Conservation (phyloP, 2,797 vertebrate genomes). For the Podarcis lilfordi region DNA sequence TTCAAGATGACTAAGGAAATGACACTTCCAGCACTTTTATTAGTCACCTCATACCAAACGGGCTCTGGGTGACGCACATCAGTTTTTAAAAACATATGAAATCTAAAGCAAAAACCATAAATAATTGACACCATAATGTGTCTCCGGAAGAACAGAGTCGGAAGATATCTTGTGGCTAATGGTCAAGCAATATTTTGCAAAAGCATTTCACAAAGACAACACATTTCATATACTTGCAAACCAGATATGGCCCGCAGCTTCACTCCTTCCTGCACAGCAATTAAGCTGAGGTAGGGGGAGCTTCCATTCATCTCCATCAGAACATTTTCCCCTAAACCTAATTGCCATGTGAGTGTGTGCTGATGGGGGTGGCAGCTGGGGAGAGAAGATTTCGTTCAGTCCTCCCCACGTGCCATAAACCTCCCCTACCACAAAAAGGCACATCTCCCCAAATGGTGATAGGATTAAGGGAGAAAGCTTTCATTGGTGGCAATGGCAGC, state of each 20-base stretch:
- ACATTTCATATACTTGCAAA: not conserved
- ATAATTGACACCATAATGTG: not conserved
- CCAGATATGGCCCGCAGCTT: not conserved
- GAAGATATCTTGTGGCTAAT: not conserved
- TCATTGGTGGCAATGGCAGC: too few relatives aligned
- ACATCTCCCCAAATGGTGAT: too few relatives aligned
- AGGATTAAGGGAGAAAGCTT: too few relatives aligned
- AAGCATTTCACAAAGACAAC: not conserved
- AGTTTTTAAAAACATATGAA: too few relatives aligned
- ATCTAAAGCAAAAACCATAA: too few relatives aligned
- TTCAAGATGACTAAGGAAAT: too few relatives aligned
- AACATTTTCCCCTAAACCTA: not conserved
- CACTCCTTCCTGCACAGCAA: not conserved
- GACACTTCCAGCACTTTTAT: too few relatives aligned
- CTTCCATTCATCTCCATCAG: not conserved
- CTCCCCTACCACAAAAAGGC: too few relatives aligned
- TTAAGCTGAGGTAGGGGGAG: not conserved
- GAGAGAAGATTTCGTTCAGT: not conserved
- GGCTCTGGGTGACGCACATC: too few relatives aligned
- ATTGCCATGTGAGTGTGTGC: not conserved
- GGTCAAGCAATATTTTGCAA: not conserved
- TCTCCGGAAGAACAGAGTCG: accelerated
- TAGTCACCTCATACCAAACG: too few relatives aligned
- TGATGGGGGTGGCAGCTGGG: not conserved
- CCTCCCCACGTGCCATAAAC: not conserved